phyloP scores from a whole-genome alignment of 35 echinoderm and acorn worm genomes.

The Eucidaris tribuloides region DNA sequence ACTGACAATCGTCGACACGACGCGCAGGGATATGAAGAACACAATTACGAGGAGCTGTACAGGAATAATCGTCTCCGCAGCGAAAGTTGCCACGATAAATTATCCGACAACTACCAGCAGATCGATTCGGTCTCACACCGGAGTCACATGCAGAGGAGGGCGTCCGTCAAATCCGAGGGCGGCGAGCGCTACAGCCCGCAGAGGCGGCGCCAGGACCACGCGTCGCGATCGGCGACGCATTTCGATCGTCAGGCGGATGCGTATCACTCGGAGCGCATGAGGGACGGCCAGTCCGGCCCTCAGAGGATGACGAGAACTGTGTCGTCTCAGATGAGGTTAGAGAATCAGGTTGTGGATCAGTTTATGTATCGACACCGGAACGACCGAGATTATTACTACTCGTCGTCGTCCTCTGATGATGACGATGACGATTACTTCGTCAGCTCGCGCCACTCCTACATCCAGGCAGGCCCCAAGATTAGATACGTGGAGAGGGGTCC shows the following conservation, averaged over 20 bases:
- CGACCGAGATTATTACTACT: constrained; percentile 43
- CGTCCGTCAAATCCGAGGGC: constrained; percentile 49
- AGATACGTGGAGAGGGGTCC: constrained; percentile 69
- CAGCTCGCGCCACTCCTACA: constrained; percentile 19
- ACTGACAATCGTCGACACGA: too few species aligned
- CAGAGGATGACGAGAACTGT: constrained; percentile 30
- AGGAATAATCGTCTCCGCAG: constrained; percentile 28
- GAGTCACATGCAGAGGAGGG: constrained; percentile 40
- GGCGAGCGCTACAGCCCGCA: constrained; percentile 46
- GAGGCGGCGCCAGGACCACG: constrained; percentile 29
- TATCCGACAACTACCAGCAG: constrained; percentile 41
- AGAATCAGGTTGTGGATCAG: too few species aligned
- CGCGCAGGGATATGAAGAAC: not conserved
- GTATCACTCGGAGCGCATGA: constrained; percentile 46
- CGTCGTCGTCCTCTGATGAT: constrained; percentile 74
- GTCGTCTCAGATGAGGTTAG: constrained; percentile 19
- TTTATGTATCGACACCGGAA: too few species aligned
- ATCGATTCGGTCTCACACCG: constrained; percentile 32
- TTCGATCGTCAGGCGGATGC: constrained; percentile 45
- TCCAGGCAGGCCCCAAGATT: constrained; percentile 58
- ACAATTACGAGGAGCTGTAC: constrained; percentile 37
- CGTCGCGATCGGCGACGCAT: constrained; percentile 6
- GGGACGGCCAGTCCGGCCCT: constrained; percentile 12
- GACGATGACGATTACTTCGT: constrained; percentile 77
- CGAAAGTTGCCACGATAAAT: constrained; percentile 13